These are phyloP conservation scores for Erpetoichthys calabaricus DNA, from an alignment of 2,797 vertebrate species.

Conservation along the genomic window DNA sequence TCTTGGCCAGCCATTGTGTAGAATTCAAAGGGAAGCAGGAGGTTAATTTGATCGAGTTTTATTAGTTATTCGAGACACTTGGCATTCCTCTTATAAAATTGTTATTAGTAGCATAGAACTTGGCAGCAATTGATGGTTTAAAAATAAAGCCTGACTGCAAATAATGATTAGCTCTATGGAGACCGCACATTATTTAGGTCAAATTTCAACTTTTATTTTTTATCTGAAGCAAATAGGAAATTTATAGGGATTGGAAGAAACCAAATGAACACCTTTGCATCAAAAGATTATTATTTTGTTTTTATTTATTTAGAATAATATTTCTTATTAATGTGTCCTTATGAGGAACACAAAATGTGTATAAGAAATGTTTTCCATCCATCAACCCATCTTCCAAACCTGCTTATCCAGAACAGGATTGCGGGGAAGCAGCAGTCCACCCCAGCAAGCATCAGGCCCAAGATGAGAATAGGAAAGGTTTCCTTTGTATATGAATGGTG, in stretches of 20 bases:
- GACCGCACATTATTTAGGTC: not conserved
- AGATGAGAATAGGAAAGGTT: too few relatives aligned
- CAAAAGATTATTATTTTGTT: too few relatives aligned
- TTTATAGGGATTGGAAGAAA: not conserved
- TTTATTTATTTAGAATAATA: too few relatives aligned
- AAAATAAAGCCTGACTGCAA: slow-evolving; percentile 3
- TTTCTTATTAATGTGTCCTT: too few relatives aligned
- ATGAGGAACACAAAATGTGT: too few relatives aligned
- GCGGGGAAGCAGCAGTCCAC: too few relatives aligned
- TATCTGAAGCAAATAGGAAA: not conserved
- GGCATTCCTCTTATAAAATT: slow-evolving; percentile 20
- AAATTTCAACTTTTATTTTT: not conserved
- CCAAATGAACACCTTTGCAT: not conserved
- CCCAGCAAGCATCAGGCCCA: too few relatives aligned
- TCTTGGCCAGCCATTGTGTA: slow-evolving; percentile 13
- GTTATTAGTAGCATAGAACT: slow-evolving; percentile 10
- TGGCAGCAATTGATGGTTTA: slow-evolving; percentile 4
- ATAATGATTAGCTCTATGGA: not conserved
- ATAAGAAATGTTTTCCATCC: too few relatives aligned
- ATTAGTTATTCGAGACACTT: slow-evolving; percentile 25
- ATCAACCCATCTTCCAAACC: too few relatives aligned
- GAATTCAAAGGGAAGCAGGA: slow-evolving; percentile 18
- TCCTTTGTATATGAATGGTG: too few relatives aligned
- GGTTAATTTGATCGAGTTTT: slow-evolving; percentile 23
- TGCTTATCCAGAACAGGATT: too few relatives aligned